Base-by-base conservation (phyloP, 2,797 vertebrate species). In the Sebastes dallii region DNA sequence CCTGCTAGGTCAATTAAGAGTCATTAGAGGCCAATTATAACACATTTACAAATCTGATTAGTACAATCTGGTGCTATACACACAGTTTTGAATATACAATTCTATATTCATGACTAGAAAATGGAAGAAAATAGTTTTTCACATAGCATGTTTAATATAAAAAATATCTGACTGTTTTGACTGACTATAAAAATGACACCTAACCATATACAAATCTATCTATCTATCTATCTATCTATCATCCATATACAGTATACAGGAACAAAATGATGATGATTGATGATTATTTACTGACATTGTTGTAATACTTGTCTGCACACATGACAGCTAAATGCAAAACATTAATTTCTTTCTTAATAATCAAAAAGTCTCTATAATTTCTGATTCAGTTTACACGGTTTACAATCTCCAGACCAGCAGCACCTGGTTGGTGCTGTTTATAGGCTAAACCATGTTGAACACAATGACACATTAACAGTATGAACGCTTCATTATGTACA, bases 1-100 rank as follows among this genome's bases (percentile, higher is more conserved):
- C 59, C 77, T 86, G 72, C 60, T 59, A 36, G 42, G 80, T 88
- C 82, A 91, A 86, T 90, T 89, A 91, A 22, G 72, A 82, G 76
- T 80, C 75, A 89, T 91, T 83, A 89, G 39, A 78, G 68, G 52
- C 59, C 81, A 82, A 89, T 89, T 90, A 84, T 12, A 82, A 80
- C 24, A 76, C 69, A 68, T 85, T 87, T 83, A 68, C 68, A 67
- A 80, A 72, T 75, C 55, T 77, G 50, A 91, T 85, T 83, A 79
- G 55, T 55, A 29, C 75, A 84, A 55, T 77, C 60, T 89, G 64
- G 39, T 74, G 36, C 64, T 68, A 22, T 60, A 68, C 22, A 66
- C 50, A 73, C 18, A 65, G 12, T 52, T 75, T 60, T 42, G 5
- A 66, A 77, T 59, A 34, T 18, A 9, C 18, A 60, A 66, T 36